Evolutionary conservation across 2,888 invertebrate genomes (phyloP).

Genomic region (Pandemis corylana): DNA sequence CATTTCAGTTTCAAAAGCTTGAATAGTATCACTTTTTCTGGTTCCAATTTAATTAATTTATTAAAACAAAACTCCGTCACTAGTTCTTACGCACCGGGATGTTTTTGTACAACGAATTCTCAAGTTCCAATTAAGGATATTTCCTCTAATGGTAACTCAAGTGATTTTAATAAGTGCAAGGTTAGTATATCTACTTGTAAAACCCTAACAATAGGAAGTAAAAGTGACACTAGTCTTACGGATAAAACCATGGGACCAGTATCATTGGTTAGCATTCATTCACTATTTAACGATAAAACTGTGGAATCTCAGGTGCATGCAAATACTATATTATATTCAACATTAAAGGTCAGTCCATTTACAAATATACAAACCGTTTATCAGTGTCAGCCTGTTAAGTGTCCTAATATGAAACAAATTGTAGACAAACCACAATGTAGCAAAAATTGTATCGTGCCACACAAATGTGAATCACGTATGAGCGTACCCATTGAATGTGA

Average conservation of each 20-base stretch:
- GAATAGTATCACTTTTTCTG: constrained; percentile 1
- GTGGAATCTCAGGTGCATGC: not conserved
- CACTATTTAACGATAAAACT: not conserved
- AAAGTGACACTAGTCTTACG: not conserved
- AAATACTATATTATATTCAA: not conserved
- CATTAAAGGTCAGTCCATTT: not conserved
- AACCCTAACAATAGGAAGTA: not conserved
- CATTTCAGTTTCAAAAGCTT: not conserved
- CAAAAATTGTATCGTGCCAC: constrained; percentile 36
- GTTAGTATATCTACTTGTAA: not conserved
- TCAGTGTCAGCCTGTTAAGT: constrained; percentile 2
- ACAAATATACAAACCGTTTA: not conserved
- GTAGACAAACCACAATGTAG: not conserved
- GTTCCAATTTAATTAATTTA: constrained; percentile 2
- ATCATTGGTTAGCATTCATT: not conserved
- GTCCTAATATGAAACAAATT: not conserved
- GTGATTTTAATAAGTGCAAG: not conserved
- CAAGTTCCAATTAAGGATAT: not conserved
- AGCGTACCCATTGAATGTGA: constrained; percentile 48
- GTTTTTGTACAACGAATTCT: not conserved
- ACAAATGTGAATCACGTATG: constrained; percentile 49
- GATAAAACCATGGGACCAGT: not conserved
- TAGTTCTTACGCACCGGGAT: not conserved
- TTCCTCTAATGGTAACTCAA: not conserved
- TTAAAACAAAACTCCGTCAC: not conserved